A percentile compares a stretch with the other conserved stretches of the same genome.
These are phyloP conservation scores for Charadrius vociferus DNA, from an alignment of 2,113 vertebrate species.

Conservation along the genomic window DNA sequence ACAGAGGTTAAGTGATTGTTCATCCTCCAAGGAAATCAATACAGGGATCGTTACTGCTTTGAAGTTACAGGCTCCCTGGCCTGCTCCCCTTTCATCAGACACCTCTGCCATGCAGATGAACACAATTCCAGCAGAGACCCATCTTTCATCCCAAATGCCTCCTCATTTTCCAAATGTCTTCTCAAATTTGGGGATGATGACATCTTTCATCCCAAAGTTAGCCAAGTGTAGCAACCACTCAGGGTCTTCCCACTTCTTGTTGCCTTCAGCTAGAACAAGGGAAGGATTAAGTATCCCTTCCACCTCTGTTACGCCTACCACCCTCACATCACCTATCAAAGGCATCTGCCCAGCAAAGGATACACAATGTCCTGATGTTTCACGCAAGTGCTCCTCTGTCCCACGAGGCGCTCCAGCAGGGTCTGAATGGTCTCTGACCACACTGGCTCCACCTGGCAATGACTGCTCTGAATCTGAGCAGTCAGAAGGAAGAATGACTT, in stretches of 20 bases:
- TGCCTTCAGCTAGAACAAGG: not conserved
- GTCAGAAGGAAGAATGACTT: not conserved
- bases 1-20: not conserved
- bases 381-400: not conserved
- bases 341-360: constrained; percentile 64
- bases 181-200: not conserved
- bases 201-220: not conserved
- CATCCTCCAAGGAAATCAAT: not conserved
- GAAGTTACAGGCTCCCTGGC: not conserved
- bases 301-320: not conserved
- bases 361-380: constrained; percentile 72
- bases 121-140: not conserved
- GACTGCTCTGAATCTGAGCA: constrained; percentile 68
- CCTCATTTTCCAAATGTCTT: not conserved
- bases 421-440: constrained; percentile 34
- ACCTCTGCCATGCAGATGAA: not conserved
- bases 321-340: not conserved
- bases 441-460: constrained; percentile 32
- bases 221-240: not conserved
- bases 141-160: not conserved
- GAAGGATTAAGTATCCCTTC: not conserved
- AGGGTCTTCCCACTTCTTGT: not conserved
- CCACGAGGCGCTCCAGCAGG: constrained; percentile 60
- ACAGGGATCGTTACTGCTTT: not conserved
- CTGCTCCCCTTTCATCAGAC: not conserved